Conservation (phyloP, 2,797 vertebrate species). For the Chelon auratus region DNA sequence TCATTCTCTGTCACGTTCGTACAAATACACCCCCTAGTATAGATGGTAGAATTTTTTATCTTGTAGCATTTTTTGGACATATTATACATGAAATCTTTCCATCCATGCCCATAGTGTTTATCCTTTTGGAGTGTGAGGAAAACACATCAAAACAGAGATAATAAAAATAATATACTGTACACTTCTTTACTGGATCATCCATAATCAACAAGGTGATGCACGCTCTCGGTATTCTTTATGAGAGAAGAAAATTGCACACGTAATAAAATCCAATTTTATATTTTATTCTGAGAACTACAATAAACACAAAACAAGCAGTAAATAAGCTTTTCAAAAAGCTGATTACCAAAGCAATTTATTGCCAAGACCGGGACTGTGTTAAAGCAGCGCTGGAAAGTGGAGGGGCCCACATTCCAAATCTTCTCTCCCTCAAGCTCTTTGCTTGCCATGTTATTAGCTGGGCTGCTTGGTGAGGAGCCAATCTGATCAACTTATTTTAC, state of each 20-base stretch:
- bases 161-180: conserved; percentile 81
- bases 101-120: conserved; percentile 47
- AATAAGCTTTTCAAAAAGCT: conserved; percentile 90
- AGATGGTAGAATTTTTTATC: conserved; percentile 33
- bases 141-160: conserved; percentile 73
- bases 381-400: conserved; percentile 75
- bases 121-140: conserved; percentile 56
- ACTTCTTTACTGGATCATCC: conserved; percentile 77
- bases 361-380: conserved; percentile 83
- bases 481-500: conserved; percentile 89
- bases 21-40: conserved; percentile 13
- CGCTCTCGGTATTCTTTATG: conserved; percentile 73
- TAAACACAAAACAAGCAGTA: conserved; percentile 89
- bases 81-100: conserved; percentile 41
- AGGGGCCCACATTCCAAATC: conserved; percentile 83
- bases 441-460: conserved; percentile 87
- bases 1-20: conserved; percentile 10
- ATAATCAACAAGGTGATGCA: conserved; percentile 79
- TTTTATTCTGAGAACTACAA: conserved; percentile 87
- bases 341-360: conserved; percentile 90
- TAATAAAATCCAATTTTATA: conserved; percentile 89
- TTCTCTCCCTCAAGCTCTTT: conserved; percentile 86
- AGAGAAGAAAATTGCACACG: conserved; percentile 86
- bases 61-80: conserved; percentile 30
- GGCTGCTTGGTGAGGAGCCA: conserved; percentile 83